A percentile compares a stretch with the other conserved stretches of the same genome.
phyloP scores from a whole-genome alignment of 2,888 invertebrate species.

The Acronicta aceris region DNA sequence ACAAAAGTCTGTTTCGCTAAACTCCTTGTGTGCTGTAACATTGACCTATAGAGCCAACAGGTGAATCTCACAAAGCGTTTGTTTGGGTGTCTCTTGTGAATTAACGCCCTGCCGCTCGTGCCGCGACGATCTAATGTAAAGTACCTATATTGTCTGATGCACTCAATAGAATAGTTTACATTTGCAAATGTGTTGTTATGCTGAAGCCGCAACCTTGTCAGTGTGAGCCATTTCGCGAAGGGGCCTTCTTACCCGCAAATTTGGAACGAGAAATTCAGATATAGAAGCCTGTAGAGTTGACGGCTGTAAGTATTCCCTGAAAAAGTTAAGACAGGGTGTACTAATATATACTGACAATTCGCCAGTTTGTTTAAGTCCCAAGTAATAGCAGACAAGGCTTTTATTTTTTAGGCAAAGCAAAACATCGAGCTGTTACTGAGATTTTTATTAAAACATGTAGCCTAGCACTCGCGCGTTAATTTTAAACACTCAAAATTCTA shows the following conservation, averaged over 20 bases:
- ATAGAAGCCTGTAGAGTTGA: background rate
- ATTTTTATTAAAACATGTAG: no score
- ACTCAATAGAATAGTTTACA: constrained; percentile 57
- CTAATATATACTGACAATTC: no score
- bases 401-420: no score
- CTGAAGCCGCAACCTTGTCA: constrained; percentile 33
- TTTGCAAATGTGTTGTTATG: constrained; percentile 45
- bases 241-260: constrained; percentile 19
- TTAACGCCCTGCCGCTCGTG: constrained; percentile 67
- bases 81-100: constrained; percentile 85
- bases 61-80: constrained; percentile 83
- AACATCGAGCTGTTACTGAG: no score
- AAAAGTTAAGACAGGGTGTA: no score
- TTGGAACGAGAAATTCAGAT: constrained; percentile 13
- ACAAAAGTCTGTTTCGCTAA: constrained; percentile 87
- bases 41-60: constrained; percentile 88
- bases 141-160: constrained; percentile 52
- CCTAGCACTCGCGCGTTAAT: no score
- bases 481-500: no score
- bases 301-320: no score
- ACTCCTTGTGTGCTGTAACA: constrained; percentile 86
- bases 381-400: no score
- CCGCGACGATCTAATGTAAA: constrained; percentile 54
- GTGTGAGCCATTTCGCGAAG: constrained; percentile 20
- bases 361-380: no score